phyloP scores from a whole-genome alignment of 2,888 invertebrate species.

The Brachylomia viminalis region DNA sequence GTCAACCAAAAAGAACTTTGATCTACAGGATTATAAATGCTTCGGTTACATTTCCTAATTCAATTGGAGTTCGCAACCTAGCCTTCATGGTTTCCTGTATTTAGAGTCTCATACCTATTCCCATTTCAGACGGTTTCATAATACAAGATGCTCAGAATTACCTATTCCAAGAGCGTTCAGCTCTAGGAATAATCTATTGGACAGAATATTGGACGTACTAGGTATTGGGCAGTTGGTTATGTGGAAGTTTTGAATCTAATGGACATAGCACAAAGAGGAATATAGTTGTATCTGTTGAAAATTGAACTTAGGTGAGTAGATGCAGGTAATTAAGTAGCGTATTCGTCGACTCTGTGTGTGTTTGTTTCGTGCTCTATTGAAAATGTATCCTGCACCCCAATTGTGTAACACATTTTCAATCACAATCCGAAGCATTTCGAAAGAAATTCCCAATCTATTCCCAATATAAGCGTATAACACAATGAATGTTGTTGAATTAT shows the following conservation, averaged over 20 bases:
- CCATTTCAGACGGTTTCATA: not conserved
- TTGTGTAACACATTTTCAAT: no score
- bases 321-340: no score
- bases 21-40: no score
- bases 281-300: no score
- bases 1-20: no score
- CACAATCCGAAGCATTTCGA: no score
- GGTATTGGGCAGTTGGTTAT: not conserved
- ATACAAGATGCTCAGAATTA: not conserved
- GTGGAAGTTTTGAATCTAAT: not conserved
- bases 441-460: not conserved
- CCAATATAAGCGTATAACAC: not conserved
- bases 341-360: no score
- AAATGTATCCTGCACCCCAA: no score
- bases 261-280: not conserved
- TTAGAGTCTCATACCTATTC: not conserved
- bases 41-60: no score
- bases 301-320: no score
- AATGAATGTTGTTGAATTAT: not conserved
- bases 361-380: no score
- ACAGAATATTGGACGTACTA: not conserved
- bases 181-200: not conserved
- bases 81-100: not conserved
- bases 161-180: not conserved
- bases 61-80: no score